These are phyloP conservation scores for Danaus chrysippus DNA, from an alignment of 2,888 invertebrate species.

Conservation along the genomic window DNA sequence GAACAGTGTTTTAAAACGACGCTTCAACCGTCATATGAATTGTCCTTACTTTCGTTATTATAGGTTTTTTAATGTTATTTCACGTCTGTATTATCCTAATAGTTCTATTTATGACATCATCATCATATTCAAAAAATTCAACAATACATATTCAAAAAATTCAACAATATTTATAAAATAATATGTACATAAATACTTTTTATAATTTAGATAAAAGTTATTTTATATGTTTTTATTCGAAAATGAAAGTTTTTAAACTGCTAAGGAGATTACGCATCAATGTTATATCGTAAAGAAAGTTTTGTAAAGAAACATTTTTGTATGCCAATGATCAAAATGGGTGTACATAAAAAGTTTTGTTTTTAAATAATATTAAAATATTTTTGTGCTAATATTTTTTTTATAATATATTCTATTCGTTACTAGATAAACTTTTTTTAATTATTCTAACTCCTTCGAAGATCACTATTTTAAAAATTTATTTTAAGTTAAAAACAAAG, in stretches of 20 bases:
- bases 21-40: neutral
- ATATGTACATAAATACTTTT: neutral
- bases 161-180: neutral
- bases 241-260: slow-evolving; percentile 54
- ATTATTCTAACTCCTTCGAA: no score
- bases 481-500: no score
- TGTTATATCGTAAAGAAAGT: slow-evolving; percentile 59
- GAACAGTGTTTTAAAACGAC: slow-evolving; percentile 41
- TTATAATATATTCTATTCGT: no score
- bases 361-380: no score
- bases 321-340: no score
- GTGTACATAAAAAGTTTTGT: no score
- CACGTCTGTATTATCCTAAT: slow-evolving; percentile 21
- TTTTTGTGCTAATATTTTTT: no score
- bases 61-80: slow-evolving; percentile 19
- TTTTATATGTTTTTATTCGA: slow-evolving; percentile 32
- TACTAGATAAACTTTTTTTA: no score
- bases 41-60: neutral
- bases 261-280: slow-evolving; percentile 56
- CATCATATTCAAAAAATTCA: neutral
- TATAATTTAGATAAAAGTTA: neutral
- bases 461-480: no score
- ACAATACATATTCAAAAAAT: neutral
- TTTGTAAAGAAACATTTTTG: slow-evolving; percentile 19
- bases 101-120: neutral